Evolutionary conservation across 2,113 vertebrate genomes (phyloP), one percentile per base, ranked within the genome.

Genomic region (Crotalus helleri): DNA sequence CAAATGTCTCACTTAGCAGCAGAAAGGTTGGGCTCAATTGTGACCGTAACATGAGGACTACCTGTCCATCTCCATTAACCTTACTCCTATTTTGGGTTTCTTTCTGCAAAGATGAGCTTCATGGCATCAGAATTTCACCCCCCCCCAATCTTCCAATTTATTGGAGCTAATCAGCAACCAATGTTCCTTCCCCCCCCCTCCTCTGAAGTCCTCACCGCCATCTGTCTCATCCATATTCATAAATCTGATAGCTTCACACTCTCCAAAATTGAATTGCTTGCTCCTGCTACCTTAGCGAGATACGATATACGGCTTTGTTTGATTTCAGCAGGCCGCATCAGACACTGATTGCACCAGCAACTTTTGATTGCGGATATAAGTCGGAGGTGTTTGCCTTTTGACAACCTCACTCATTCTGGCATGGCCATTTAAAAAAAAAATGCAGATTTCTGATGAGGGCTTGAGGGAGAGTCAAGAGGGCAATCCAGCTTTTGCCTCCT

Each of bases 211-310:
- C 51, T 59, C 0, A 0, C 74, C 90, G 61, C 94, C 39, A 11
- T 58, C 93, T 55, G 74, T 74, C 92, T 94, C 93, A 93, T 94
- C 93, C 92, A 59, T 94, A 94, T 94, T 93, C 95, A 94, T 92
- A 59, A 24, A 39, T 0, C 0, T 4, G 91, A 91, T 4, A 81
- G 54, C 86, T 91, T 94, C 61, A 49, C 88, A 51, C 93, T 91
- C 0, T 0, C 91, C 26, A 74, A 92, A 85, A 92, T 93, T 17
- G 92, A 93, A 94, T 94, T 59, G 92, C 91, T 89, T 92, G 46
- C 29, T 94, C 91, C 64, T 0, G 0, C 94, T 91, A 2, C 87
- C 92, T 92, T 94, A 91, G 64, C 64, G 29, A 91, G 89, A 74
- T 87, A 26, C 0, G 88, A 29, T 7, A 0, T 92, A 21, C n/a